A percentile compares a stretch with the other conserved stretches of the same genome.
Conservation (phyloP, 2,888 invertebrate genomes). For the Philereme vetulata region DNA sequence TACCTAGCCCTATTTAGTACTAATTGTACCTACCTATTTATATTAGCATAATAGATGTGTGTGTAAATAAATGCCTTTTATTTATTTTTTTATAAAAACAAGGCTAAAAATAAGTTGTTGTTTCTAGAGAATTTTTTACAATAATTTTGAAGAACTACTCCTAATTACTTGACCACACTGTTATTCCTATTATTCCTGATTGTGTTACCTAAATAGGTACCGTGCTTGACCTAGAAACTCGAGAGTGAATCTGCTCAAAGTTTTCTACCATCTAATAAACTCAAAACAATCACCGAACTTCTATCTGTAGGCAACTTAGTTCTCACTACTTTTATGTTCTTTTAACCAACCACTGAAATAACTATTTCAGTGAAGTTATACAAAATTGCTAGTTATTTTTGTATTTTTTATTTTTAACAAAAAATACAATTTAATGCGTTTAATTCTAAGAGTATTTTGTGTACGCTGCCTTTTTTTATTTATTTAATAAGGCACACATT, state of each 20-base stretch:
- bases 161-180: background rate
- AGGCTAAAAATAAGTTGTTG: background rate
- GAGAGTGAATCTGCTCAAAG: constrained; percentile 24
- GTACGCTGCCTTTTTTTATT: too few species aligned
- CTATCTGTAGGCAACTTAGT: constrained; percentile 22
- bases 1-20: too few species aligned
- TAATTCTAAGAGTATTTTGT: too few species aligned
- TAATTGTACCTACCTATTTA: too few species aligned
- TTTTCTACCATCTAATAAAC: constrained; percentile 26
- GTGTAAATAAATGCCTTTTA: too few species aligned
- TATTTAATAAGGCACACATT: too few species aligned
- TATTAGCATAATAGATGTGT: too few species aligned
- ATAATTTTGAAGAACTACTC: too few species aligned
- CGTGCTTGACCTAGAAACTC: constrained; percentile 20
- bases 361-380: constrained; percentile 10
- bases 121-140: background rate
- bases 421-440: background rate
- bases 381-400: constrained; percentile 5
- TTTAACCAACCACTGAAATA: constrained; percentile 9
- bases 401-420: background rate
- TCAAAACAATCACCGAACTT: constrained; percentile 30
- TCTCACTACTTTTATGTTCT: constrained; percentile 18
- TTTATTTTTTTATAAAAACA: too few species aligned
- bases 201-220: constrained; percentile 19
- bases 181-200: background rate